Evolutionary conservation across 1,140 invertebrate genomes (phyloP), one percentile per base, ranked within the genome.

Genomic region (Grapholita molesta): DNA sequence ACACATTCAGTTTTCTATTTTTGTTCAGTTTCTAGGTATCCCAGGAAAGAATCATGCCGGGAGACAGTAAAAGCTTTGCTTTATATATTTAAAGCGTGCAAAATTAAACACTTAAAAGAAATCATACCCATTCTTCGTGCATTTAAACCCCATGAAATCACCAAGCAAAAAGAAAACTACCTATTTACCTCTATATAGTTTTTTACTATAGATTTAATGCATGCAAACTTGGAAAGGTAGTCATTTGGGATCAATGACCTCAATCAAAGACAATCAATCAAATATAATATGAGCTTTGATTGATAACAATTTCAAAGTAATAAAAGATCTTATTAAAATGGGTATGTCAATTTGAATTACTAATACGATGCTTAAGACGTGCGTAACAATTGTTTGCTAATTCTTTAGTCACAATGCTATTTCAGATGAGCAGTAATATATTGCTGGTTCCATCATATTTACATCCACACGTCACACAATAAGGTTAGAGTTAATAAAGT

Each of bases 41-140:
- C 66, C 80, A 77, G 74, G 68, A 68, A 53, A 79, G 66, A 76
- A 65, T 67, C 86, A 88, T 90, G 88, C 87, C 83, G 80, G 80
- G 76, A 83, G 67, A 67, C 72, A 52, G 24, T 70, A 35, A 64
- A 32, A 32, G 69, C 73, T 76, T 75, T 73, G 75, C 66, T 24
- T 68, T 69, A 69, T 75, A 12, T 79, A 82, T 74, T 76, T 69
- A 23, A 85, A 84, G 86, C 86, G 86, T 89, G 88, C 83, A 82
- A 85, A 79, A 88, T 82, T 78, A 80, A 75, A 76, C 28, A 67
- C 57, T 52, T 48, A 42, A 57, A 57, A 33, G 53, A 32, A n/a
- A 48, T 66, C 53, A 66, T 32, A 64, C 67, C 57, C 67, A 69
- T 32, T 69, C 28, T 25, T 68, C 73, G 70, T 71, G 70, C 73